Evolutionary conservation across 2,113 vertebrate genomes (phyloP).

Genomic region (Pionites leucogaster): DNA sequence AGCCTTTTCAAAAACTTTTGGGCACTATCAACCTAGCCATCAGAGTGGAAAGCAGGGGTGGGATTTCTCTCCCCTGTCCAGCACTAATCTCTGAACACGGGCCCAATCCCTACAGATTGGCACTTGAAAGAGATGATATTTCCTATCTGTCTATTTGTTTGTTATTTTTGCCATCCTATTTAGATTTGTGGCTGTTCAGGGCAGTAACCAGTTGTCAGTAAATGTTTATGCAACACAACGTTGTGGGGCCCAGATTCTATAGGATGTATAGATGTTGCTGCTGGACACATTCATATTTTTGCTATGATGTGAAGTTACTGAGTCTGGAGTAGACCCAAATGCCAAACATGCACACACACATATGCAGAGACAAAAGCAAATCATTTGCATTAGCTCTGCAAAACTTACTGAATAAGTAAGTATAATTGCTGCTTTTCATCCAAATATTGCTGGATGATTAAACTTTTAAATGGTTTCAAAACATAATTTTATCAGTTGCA

Average conservation of each 20-base stretch:
- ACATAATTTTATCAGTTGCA: background rate
- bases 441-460: background rate
- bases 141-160: background rate
- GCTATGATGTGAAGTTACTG: background rate
- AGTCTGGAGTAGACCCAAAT: background rate
- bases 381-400: background rate
- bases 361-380: background rate
- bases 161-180: background rate
- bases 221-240: background rate
- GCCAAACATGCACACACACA: background rate
- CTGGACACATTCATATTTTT: background rate
- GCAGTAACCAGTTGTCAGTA: background rate
- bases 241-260: too few species aligned
- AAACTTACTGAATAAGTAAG: background rate
- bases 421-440: background rate
- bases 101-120: background rate
- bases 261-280: background rate
- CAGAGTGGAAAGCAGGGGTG: background rate
- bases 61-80: background rate
- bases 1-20: background rate
- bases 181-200: background rate
- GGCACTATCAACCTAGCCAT: background rate
- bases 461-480: background rate
- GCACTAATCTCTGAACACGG: background rate
- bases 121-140: background rate